phyloP scores from a whole-genome alignment of 2,797 vertebrate genomes.

The Poecilia picta region DNA sequence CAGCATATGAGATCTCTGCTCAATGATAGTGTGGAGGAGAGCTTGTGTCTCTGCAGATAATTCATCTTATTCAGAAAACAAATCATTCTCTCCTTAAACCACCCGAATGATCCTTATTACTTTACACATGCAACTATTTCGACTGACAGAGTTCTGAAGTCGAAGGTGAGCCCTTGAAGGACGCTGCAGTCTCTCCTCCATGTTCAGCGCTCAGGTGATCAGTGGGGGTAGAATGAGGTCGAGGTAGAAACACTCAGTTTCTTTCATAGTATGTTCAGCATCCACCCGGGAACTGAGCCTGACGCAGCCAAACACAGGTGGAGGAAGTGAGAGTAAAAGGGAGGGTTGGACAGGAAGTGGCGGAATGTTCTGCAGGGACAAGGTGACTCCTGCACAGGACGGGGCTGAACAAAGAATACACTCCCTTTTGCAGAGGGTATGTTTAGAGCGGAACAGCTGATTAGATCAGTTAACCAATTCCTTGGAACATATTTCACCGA shows the following conservation, averaged over 20 bases:
- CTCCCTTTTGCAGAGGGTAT: conserved; percentile 1
- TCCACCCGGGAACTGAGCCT: not conserved
- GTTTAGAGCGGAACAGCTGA: not conserved
- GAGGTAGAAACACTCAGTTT: not conserved
- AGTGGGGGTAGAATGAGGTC: not conserved
- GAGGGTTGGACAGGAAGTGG: conserved; percentile 38
- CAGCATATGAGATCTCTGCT: conserved; percentile 6
- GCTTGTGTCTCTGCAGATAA: not conserved
- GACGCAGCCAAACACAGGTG: not conserved
- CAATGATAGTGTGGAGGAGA: not conserved
- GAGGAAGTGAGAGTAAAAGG: conserved; percentile 27
- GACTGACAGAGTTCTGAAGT: conserved; percentile 26
- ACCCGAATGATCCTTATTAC: not conserved
- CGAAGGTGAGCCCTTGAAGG: conserved; percentile 66
- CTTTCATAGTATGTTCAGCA: not conserved
- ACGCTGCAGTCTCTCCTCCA: conserved; percentile 65
- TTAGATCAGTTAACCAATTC: not conserved
- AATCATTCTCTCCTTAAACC: not conserved
- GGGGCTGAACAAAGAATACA: conserved; percentile 1
- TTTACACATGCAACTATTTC: not conserved
- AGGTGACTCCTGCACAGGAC: conserved; percentile 66
- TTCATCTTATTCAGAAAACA: not conserved
- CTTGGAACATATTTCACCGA: not conserved
- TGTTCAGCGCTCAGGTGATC: conserved; percentile 67
- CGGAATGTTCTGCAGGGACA: conserved; percentile 52